A percentile compares a stretch with the other conserved stretches of the same genome.
phyloP scores from a whole-genome alignment of 2,888 invertebrate species.

The Harpalus rufipes region DNA sequence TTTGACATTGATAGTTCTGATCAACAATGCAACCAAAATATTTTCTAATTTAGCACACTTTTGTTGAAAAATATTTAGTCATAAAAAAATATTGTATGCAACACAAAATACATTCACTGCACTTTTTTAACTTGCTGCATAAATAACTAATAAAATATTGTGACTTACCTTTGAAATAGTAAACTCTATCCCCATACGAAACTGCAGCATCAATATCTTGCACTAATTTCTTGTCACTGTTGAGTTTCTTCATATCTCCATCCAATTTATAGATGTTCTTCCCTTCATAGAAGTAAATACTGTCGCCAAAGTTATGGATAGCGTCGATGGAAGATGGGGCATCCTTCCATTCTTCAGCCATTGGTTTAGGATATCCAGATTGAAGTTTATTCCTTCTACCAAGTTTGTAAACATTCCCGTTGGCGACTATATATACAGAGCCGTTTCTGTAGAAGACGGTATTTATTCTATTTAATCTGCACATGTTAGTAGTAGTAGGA shows the following conservation, averaged over 20 bases:
- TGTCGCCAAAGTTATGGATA: constrained; percentile 6
- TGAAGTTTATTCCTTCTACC: background rate
- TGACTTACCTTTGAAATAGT: constrained; percentile 12
- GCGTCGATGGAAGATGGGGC: constrained; percentile 32
- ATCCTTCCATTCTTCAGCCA: constrained; percentile 37
- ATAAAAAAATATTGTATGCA: no score
- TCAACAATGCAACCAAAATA: no score
- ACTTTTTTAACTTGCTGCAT: background rate
- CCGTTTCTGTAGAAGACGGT: background rate
- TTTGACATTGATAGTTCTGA: no score
- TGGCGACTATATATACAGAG: background rate
- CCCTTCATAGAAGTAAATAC: constrained; percentile 23
- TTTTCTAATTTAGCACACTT: no score
- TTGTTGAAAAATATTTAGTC: no score
- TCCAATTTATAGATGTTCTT: constrained; percentile 16
- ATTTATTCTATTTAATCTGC: background rate
- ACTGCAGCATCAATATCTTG: constrained; percentile 15
- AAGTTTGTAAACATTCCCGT: background rate
- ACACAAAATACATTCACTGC: no score
- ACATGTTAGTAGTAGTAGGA: background rate
- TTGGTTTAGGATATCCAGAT: constrained; percentile 17
- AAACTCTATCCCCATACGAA: constrained; percentile 9
- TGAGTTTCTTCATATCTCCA: background rate
- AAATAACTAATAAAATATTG: background rate
- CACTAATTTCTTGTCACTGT: background rate